phyloP scores from a whole-genome alignment of 2,113 vertebrate genomes.

The Chloropsis hardwickii region DNA sequence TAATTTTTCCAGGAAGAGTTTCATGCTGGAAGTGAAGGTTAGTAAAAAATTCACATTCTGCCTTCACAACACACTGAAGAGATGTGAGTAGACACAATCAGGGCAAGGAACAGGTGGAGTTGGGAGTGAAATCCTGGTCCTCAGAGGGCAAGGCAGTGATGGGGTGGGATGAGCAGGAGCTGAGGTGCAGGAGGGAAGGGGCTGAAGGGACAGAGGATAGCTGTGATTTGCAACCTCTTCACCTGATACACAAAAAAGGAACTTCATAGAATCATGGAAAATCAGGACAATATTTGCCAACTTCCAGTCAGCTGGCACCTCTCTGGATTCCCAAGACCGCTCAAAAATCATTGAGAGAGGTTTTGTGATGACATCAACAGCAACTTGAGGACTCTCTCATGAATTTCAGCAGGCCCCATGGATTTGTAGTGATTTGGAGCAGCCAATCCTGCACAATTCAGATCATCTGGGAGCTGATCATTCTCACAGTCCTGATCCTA shows the following conservation, averaged over 20 bases:
- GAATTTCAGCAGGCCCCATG: neutral
- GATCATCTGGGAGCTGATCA: neutral
- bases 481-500: neutral
- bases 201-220: neutral
- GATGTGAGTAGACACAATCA: neutral
- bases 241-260: neutral
- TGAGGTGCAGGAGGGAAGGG: neutral
- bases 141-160: neutral
- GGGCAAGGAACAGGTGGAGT: neutral
- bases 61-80: neutral
- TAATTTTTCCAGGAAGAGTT: neutral
- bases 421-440: neutral
- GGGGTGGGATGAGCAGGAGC: neutral
- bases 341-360: neutral
- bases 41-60: neutral
- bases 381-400: neutral
- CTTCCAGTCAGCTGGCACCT: neutral
- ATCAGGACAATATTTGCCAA: fast-evolving
- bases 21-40: neutral
- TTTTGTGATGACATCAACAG: neutral
- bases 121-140: neutral
- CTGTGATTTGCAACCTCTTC: neutral
- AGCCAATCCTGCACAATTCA: neutral
- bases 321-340: neutral
- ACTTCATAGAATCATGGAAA: neutral